Conservation (phyloP, 2,888 invertebrate genomes). For the Caenorhabditis japonica region DNA sequence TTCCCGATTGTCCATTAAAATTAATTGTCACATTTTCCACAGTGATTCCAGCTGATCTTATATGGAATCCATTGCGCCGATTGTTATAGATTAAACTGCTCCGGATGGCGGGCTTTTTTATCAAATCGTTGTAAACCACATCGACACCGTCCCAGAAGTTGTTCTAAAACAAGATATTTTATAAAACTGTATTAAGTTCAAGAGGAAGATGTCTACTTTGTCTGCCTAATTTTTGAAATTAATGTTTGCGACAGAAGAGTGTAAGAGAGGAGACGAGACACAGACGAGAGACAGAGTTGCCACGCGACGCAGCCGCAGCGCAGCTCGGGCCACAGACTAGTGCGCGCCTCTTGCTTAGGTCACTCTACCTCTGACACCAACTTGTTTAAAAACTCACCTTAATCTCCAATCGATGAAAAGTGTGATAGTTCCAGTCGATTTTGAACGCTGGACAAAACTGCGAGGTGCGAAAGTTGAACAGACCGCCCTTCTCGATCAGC, state of each 20-base stretch:
- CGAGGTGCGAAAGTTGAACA: conserved; percentile 85
- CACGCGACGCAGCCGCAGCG: no score
- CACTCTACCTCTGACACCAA: no score
- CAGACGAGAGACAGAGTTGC: no score
- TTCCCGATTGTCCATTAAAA: conserved; percentile 88
- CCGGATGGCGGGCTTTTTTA: conserved; percentile 81
- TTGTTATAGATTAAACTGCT: conserved; percentile 68
- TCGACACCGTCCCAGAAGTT: conserved; percentile 94
- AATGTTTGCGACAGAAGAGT: no score
- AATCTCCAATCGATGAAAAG: conserved; percentile 74
- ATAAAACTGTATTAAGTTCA: no score
- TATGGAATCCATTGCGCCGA: conserved; percentile 83
- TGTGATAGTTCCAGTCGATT: conserved; percentile 82
- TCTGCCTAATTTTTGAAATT: no score
- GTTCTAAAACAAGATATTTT: conserved; percentile 83
- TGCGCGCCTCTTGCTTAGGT: no score
- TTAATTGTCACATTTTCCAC: conserved; percentile 81
- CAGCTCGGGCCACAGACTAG: no score
- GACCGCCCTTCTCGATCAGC: conserved; percentile 90
- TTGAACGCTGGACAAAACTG: conserved; percentile 78
- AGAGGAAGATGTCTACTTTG: no score
- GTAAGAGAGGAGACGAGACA: no score
- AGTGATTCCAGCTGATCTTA: conserved; percentile 77
- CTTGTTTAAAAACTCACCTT: conserved; percentile 40
- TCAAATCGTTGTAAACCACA: conserved; percentile 92